phyloP scores from a whole-genome alignment of 2,797 vertebrate species.

The Champsocephalus esox region DNA sequence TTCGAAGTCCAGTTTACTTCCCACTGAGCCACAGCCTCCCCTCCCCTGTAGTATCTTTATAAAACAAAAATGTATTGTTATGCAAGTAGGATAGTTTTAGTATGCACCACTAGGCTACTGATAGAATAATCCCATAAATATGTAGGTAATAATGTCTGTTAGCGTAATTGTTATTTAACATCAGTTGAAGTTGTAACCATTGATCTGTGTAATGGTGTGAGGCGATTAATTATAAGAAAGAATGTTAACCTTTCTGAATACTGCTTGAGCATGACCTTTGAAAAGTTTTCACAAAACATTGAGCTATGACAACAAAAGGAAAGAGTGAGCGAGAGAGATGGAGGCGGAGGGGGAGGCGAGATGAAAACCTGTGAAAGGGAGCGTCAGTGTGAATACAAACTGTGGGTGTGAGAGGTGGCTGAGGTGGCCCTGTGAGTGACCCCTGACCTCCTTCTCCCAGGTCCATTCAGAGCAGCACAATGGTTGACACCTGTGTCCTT shows the following conservation, averaged over 20 bases:
- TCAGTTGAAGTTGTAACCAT: constrained; percentile 36
- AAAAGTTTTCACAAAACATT: constrained; percentile 79
- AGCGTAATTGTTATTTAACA: not conserved
- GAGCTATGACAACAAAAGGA: constrained; percentile 77
- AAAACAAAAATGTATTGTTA: not conserved
- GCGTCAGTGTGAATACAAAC: constrained; percentile 74
- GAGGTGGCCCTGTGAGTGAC: constrained; percentile 74
- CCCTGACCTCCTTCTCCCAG: constrained; percentile 74
- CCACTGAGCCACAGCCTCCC: too few relatives aligned
- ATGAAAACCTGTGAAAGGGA: constrained; percentile 72
- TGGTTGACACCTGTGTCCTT: constrained; percentile 89
- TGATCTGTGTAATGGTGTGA: constrained; percentile 46
- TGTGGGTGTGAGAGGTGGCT: constrained; percentile 75
- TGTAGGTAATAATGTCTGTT: not conserved
- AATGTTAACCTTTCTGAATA: constrained; percentile 72
- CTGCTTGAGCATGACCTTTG: constrained; percentile 65
- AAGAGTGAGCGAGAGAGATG: constrained; percentile 47
- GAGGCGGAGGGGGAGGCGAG: constrained; percentile 4
- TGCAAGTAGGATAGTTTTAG: not conserved
- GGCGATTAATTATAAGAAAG: constrained; percentile 60
- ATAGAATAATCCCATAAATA: not conserved
- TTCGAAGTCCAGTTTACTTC: too few relatives aligned
- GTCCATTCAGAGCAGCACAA: constrained; percentile 84
- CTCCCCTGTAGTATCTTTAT: not conserved
- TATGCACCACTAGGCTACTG: not conserved